Base-by-base conservation (phyloP, 2,797 vertebrate species). In the Pseudochaenichthys georgianus region DNA sequence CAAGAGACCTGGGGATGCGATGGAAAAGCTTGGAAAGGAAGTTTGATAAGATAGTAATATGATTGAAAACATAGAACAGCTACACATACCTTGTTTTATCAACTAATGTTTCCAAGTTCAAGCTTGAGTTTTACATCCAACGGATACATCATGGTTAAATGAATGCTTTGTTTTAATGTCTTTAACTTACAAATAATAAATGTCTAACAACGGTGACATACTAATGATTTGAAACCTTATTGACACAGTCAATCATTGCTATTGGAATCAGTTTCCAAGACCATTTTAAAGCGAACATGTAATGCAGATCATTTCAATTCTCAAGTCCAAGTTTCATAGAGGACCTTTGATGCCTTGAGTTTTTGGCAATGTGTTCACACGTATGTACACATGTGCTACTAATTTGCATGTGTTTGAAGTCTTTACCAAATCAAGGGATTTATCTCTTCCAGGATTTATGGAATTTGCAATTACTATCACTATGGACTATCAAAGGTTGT, bases 201-300 rank as follows among this genome's bases (percentile, higher is more conserved):
- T 1, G 6, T 21, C 62, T 51, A 34, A 16, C 52, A 31, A 11
- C 16, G 46, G 9, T 42, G 61, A 48, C 17, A 42, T 17, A 41
- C 9, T 2, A 47, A 60, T 75, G 19, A 43, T 69, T 55, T n/a
- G 34, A 17, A 21, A 34, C 4, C 17, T n/a, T 63, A 57, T 51
- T 59, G 53, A 64, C 23, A 42, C 23, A 17, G 47, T 61, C 50
- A 11, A 71, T 65, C 12, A n/a, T 64, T 52, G 3, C 52, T 28
- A 64, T 9, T 64, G 3, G 53, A 60, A 59, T 41, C 31, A 6
- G 4, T 41, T 61, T 31, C 55, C 10, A 47, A 61, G 13, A 63
- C 9, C 38, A 53, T 69, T 34, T 68, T 7, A 57, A 9, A 55
- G 8, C 9, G 28, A 64, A 57, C 52, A 59, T 46, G 13, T 1